Evolutionary conservation across 1,140 invertebrate species (phyloP).

Genomic region (Yoshiicerus persimilis): DNA sequence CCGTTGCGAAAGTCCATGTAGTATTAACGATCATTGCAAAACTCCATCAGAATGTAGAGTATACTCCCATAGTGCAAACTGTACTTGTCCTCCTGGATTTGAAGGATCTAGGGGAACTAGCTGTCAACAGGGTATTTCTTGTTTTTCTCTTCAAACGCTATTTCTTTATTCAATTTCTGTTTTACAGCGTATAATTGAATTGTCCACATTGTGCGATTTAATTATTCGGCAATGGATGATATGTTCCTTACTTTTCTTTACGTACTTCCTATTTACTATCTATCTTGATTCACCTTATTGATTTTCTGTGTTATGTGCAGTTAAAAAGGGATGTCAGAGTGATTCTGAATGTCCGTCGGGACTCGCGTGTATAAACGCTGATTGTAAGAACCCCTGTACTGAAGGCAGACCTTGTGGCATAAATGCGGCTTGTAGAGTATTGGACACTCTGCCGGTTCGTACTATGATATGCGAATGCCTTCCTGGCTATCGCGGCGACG

Average conservation of each 20-base stretch:
- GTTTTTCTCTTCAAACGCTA: not conserved
- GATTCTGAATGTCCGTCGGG: slow-evolving; percentile 83
- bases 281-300: not conserved
- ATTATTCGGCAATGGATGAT: not conserved
- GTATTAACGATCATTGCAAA: slow-evolving; percentile 44
- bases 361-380: slow-evolving; percentile 72
- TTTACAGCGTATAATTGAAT: not conserved
- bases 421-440: slow-evolving; percentile 73
- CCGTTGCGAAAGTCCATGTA: slow-evolving; percentile 64
- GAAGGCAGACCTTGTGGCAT: slow-evolving; percentile 52
- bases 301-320: slow-evolving; percentile 37
- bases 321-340: slow-evolving; percentile 66
- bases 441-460: slow-evolving; percentile 80
- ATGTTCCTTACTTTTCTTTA: not conserved
- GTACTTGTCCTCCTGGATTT: slow-evolving; percentile 49
- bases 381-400: slow-evolving; percentile 67
- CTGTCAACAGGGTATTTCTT: slow-evolving; percentile 40
- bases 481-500: slow-evolving; percentile 77
- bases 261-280: not conserved
- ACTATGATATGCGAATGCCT: slow-evolving; percentile 87
- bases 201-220: not conserved
- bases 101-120: slow-evolving; percentile 40
- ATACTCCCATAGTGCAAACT: slow-evolving; percentile 46
- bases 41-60: slow-evolving; percentile 50
- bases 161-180: not conserved